Base-by-base conservation (phyloP, 2,797 vertebrate species). In the Vipera latastei region DNA sequence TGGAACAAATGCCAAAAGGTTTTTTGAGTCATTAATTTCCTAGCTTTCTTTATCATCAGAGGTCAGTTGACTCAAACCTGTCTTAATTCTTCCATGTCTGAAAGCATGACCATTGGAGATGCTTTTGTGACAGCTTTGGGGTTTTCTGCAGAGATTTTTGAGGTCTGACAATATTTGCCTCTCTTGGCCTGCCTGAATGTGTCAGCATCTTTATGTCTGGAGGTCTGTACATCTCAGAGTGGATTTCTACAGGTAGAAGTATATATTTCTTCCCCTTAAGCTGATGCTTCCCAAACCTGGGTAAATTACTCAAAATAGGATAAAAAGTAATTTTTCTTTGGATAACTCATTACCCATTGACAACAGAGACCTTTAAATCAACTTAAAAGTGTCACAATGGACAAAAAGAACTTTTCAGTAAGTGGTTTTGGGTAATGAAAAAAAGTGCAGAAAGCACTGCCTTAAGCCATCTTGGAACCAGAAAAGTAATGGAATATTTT, bases 1-100 rank as follows among this genome's bases (percentile, higher is more conserved):
- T 92, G 91, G 91, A 89, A 55, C 22, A 86, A 93, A 92, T 86
- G 59, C 89, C 90, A 65, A 0, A 89, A 63, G 53, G 63, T 91
- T 57, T 69, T 89, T 44, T 20, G 51, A 93, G 73, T 93, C 88
- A 60, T 1, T 0, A 12, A 9, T 44, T 93, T 93, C 9, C n/a
- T 28, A 9, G 16, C 4, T 85, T 2, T 2, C 11, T 1, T 92
- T 89, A 83, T 85, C 89, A 89, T 55, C 61, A 90, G 4, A 2
- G 88, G 91, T 90, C 91, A 89, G 53, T 65, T 11, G 89, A 13
- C 63, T 93, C 26, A 57, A 38, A 32, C 26, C 94, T 88, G 26
- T 85, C 28, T 93, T 92, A 83, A 9, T 51, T 91, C 86, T 91
- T 11, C 86, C 91, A 0, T 0, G 0, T 88, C 26, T 0, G 0